Evolutionary conservation across 2,888 invertebrate genomes (phyloP), one percentile per base, ranked within the genome.

Genomic region (Dascillus cervinus): DNA sequence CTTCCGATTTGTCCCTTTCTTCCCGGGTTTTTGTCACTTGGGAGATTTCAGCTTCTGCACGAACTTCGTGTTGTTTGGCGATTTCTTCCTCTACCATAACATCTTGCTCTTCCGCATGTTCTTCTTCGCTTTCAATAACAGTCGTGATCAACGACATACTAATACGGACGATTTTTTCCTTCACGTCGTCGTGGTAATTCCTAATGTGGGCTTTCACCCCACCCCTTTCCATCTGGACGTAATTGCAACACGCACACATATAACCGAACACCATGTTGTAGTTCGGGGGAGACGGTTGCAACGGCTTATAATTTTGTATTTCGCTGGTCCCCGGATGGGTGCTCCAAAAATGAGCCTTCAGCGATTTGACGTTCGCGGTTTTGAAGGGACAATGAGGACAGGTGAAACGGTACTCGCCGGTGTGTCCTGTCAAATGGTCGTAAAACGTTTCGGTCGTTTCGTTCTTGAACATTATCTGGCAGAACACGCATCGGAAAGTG

Each of bases 381-480:
- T 40, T 39, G 39, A 47, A 57, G 30, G 59, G 46, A 44, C 87
- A 88, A 25, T 65, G 62, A 1, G 70, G 70, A 56, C 87, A 88
- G 11, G 66, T 58, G 37, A 74, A 77, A 31, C 78, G 69, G 46
- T 77, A 82, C 61, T 89, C 88, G 0, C 88, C 88, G 0, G 87
- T 88, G 38, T 89, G 89, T 25, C 65, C 70, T 11, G 76, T 74
- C 21, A 84, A 68, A 51, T 89, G 88, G 55, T 84, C 82, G 50
- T 79, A 80, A 53, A 82, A 82, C 3, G 58, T 54, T 50, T 65
- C 59, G 6, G 47, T 29, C 3, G 21, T 28, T 22, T 49, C 48
- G 14, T 48, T 37, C 13, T 46, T 39, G 9, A 44, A 31, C 3
- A 34, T 31, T 6, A 41, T 20, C 3, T 52, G 44, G 42, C 69